phyloP scores from a whole-genome alignment of 2,888 invertebrate species.

The Eledona agricola region DNA sequence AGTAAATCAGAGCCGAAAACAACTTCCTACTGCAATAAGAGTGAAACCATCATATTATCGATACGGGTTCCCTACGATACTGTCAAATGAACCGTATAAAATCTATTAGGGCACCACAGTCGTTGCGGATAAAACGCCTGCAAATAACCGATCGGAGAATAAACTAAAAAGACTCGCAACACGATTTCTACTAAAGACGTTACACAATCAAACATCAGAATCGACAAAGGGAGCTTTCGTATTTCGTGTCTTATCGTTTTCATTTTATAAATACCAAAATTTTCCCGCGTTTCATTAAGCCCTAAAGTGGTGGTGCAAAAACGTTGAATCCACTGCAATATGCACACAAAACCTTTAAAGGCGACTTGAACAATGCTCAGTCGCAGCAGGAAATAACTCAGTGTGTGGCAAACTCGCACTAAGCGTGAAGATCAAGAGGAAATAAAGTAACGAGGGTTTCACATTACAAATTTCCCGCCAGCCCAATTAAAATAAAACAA shows the following conservation, averaged over 20 bases:
- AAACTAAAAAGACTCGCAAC: too few relatives aligned
- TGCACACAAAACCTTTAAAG: constrained; percentile 17
- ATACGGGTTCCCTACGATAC: constrained; percentile 8
- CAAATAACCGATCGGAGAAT: constrained; percentile 18
- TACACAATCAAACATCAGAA: too few relatives aligned
- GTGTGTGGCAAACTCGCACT: constrained; percentile 4
- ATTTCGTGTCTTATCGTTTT: too few relatives aligned
- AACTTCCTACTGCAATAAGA: constrained; percentile 6
- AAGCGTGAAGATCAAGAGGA: constrained; percentile 14
- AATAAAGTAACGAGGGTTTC: constrained; percentile 18
- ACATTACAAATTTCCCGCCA: too few relatives aligned
- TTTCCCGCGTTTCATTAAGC: too few relatives aligned
- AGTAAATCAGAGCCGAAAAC: constrained; percentile 8
- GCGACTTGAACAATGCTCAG: constrained; percentile 7
- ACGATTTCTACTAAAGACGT: too few relatives aligned
- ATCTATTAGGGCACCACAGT: constrained; percentile 19
- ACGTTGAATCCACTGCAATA: constrained; percentile 25
- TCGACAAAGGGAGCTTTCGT: too few relatives aligned
- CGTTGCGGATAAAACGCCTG: constrained; percentile 14
- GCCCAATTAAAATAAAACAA: too few relatives aligned
- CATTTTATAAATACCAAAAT: too few relatives aligned
- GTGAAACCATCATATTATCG: constrained; percentile 20
- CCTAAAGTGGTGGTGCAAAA: too few relatives aligned
- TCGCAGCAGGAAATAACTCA: constrained; percentile 3
- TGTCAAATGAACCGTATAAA: constrained; percentile 16